Evolutionary conservation across 1,140 invertebrate species (phyloP).

Genomic region (Orussus abietinus): DNA sequence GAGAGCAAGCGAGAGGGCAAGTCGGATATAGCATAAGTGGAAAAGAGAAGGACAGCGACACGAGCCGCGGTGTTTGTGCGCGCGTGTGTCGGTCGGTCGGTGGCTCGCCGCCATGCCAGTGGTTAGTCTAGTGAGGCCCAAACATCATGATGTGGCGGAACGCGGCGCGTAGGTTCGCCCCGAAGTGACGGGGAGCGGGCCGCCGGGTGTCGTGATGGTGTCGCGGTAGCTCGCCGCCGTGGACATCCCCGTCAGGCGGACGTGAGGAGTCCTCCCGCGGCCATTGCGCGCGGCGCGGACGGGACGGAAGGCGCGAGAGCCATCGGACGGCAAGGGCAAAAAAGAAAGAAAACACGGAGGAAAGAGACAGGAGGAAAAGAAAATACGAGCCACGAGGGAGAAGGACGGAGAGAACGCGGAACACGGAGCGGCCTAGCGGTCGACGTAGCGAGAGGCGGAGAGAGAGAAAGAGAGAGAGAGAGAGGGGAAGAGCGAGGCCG

Average conservation of each 20-base stretch:
- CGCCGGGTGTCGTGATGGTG: too few relatives aligned
- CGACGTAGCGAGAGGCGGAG: not conserved
- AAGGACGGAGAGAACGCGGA: slow-evolving; percentile 36
- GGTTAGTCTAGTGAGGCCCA: slow-evolving; percentile 52
- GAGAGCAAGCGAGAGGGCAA: slow-evolving; percentile 9
- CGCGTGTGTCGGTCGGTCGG: slow-evolving; percentile 36
- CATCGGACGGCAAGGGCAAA: slow-evolving; percentile 33
- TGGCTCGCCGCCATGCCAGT: slow-evolving; percentile 54
- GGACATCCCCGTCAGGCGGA: too few relatives aligned
- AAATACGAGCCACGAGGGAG: slow-evolving; percentile 25
- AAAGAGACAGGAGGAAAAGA: slow-evolving; percentile 11
- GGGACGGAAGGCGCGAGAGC: too few relatives aligned
- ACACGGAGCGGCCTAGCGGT: slow-evolving; percentile 19
- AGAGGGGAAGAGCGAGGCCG: slow-evolving; percentile 11
- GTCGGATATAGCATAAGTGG: not conserved
- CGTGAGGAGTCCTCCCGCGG: too few relatives aligned
- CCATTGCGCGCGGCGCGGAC: too few relatives aligned
- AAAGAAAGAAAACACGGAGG: slow-evolving; percentile 7
- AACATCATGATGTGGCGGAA: slow-evolving; percentile 57
- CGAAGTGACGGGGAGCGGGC: too few relatives aligned
- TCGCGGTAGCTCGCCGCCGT: too few relatives aligned
- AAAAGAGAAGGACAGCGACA: not conserved
- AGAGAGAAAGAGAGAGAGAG: slow-evolving; percentile 21
- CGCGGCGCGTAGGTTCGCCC: too few relatives aligned
- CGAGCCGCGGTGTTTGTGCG: slow-evolving; percentile 1